Conservation (phyloP, 2,797 vertebrate genomes). For the Lycodopsis pacificus region DNA sequence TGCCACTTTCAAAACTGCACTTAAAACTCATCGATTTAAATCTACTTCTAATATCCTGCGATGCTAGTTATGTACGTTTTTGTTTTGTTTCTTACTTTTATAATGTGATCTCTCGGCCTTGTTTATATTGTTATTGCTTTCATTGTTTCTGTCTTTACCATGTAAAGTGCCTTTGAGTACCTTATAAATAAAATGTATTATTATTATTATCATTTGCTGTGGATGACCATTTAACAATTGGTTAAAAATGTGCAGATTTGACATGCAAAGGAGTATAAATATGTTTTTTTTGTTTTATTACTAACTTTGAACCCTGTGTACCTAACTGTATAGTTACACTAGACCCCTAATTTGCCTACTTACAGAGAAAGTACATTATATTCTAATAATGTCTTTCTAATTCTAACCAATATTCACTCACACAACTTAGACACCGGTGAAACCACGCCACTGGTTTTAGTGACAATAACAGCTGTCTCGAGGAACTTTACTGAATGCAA, state of each 20-base stretch:
- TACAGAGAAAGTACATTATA: background rate
- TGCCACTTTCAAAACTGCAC: too few relatives aligned
- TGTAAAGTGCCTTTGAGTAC: too few relatives aligned
- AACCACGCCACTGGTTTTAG: slow-evolving; percentile 26
- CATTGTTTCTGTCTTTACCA: too few relatives aligned
- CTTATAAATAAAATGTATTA: too few relatives aligned
- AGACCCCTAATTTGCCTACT: background rate
- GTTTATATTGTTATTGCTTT: too few relatives aligned
- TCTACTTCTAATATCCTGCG: too few relatives aligned
- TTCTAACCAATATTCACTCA: slow-evolving; percentile 3
- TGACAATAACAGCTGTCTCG: slow-evolving; percentile 2
- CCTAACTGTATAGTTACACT: background rate
- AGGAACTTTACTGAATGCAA: slow-evolving; percentile 7
- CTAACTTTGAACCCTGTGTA: background rate
- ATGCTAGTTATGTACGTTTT: too few relatives aligned
- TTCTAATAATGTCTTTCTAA: background rate
- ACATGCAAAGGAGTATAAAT: background rate
- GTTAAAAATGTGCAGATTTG: background rate
- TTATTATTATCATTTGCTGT: too few relatives aligned
- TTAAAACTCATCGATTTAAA: too few relatives aligned
- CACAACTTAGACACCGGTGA: slow-evolving; percentile 11
- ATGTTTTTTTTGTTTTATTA: background rate
- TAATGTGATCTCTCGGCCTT: too few relatives aligned
- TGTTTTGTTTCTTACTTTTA: too few relatives aligned
- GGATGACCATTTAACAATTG: background rate